phyloP scores from a whole-genome alignment of 2,888 invertebrate genomes.

The Aspidapion aeneum region DNA sequence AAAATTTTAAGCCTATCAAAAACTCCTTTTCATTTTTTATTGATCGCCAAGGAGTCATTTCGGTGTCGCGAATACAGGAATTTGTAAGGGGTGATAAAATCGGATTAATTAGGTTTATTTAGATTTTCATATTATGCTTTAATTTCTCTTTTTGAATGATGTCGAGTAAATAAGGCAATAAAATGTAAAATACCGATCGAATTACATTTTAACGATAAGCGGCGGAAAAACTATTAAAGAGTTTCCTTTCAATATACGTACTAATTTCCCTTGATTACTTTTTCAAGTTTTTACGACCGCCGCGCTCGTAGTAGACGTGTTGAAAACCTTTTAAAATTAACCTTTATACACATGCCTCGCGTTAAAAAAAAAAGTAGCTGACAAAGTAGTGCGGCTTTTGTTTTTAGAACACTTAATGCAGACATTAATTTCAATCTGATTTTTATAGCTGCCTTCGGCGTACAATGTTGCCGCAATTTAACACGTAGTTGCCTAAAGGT shows the following conservation, averaged over 20 bases:
- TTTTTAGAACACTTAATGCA: constrained; percentile 1
- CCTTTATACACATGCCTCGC: constrained; percentile 4
- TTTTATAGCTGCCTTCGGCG: not conserved
- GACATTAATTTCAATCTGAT: not conserved
- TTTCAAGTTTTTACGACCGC: constrained; percentile 13
- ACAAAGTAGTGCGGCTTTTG: constrained; percentile 1
- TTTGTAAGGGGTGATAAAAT: not conserved
- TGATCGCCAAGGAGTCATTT: no score
- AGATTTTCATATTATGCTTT: not conserved
- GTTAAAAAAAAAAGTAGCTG: not conserved
- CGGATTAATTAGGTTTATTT: not conserved
- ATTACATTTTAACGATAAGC: constrained; percentile 15
- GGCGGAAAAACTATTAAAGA: constrained; percentile 15
- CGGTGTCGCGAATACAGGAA: no score
- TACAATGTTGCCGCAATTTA: not conserved
- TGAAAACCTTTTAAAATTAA: constrained; percentile 15
- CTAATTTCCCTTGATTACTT: constrained; percentile 17
- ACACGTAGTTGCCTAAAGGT: no score
- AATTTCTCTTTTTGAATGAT: not conserved
- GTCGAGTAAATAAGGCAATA: constrained; percentile 2
- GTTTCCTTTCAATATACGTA: constrained; percentile 17
- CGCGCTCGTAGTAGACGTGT: constrained; percentile 11
- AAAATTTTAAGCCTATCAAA: no score
- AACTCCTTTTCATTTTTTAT: no score
- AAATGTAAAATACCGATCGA: constrained; percentile 15